Evolutionary conservation across 2,797 vertebrate genomes (phyloP), one percentile per base, ranked within the genome.

Genomic region (Amblyopsis hoosieri): DNA sequence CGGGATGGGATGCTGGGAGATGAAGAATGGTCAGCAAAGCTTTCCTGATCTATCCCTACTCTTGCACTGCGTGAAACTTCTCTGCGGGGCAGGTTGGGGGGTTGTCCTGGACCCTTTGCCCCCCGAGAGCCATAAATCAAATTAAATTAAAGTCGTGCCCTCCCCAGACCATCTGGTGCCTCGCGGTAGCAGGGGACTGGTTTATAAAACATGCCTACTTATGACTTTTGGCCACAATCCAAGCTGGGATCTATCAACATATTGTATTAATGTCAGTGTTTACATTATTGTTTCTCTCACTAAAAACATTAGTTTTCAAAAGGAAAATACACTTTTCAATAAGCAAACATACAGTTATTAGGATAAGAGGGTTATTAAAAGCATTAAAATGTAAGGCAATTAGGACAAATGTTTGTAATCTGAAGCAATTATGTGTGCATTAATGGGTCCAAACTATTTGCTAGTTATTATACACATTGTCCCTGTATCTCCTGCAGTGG

Each of bases 51-150:
- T 60, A 85, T 57, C 53, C 15, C 1, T 31, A 49, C 72, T 68
- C 66, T 62, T 6, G 14, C 57, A 33, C 2, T 13, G 53, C n/a
- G 53, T 52, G 49, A 58, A 66, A 48, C 17, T 10, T 56, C 2
- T 2, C 1, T 45, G 45, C 51, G 63, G 49, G 51, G 54, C 17
- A 17, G 64, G 58, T 17, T 67, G 42, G 70, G 70, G 33, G 54
- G 12, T 14, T 14, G 37, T 17, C 58, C 68, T 49, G 11, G 61
- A 57, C 63, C 66, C 48, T 60, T 65, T 37, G 64, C 66, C 76
- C 69, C 76, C 68, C 59, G 47, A 23, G 53, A 60, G 74, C 62
- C 74, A 77, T 89, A 82, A 89, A 87, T 90, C 85, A 82, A 77
- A 87, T 85, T 72, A 82, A 85, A 84, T 76, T 70, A 71, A 78